phyloP scores from a whole-genome alignment of 2,797 vertebrate species.

The Chaenodraco wilsoni region DNA sequence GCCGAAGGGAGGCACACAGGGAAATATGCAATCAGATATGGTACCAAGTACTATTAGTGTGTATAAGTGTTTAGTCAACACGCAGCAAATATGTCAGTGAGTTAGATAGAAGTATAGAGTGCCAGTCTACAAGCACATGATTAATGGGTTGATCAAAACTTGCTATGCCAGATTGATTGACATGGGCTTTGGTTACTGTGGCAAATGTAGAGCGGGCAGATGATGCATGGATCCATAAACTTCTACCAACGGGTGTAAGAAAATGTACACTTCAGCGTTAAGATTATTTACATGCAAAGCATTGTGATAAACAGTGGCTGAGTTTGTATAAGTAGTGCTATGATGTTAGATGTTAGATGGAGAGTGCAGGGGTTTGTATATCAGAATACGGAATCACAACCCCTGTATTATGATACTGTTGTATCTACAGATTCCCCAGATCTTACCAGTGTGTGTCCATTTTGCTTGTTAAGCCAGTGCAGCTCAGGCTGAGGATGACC shows the following conservation, averaged over 20 bases:
- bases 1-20: conserved; percentile 6
- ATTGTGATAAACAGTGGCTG: no score
- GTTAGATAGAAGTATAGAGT: not conserved
- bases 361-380: no score
- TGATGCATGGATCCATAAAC: not conserved
- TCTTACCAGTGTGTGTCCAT: conserved; percentile 65
- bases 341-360: no score
- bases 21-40: not conserved
- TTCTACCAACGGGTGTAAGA: conserved; percentile 35
- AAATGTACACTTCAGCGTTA: no score
- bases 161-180: not conserved
- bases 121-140: not conserved
- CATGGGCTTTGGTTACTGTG: no score
- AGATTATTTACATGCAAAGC: no score
- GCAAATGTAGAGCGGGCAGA: not conserved
- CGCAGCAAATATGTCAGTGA: not conserved
- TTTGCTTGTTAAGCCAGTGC: conserved; percentile 79
- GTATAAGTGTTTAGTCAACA: not conserved
- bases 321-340: no score
- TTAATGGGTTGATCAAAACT: not conserved
- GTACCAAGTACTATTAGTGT: not conserved
- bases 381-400: no score
- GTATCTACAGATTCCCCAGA: no score
- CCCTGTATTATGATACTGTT: no score
- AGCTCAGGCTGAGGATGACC: conserved; percentile 80